Base-by-base conservation (phyloP, 1,140 invertebrate genomes). In the Brachionus rotundiformis region DNA sequence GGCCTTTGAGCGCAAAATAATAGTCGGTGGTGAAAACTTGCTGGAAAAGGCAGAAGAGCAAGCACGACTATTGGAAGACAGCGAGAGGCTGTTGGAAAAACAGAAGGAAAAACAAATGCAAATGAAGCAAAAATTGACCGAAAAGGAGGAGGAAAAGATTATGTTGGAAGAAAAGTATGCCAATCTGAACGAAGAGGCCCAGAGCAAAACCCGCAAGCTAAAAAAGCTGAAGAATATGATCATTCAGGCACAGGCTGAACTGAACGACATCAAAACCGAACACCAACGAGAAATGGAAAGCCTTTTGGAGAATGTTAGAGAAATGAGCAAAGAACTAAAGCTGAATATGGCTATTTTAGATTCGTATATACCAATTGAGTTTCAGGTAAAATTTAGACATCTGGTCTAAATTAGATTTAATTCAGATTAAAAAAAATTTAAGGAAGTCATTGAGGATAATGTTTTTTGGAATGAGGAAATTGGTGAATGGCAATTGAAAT, bases 401-500 rank as follows among this genome's bases (percentile, higher is more conserved):
- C n/a, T n/a, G n/a, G n/a, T n/a, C n/a, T n/a, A n/a, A n/a, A n/a
- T n/a, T n/a, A n/a, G n/a, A n/a, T n/a, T n/a, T n/a, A n/a, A n/a
- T n/a, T n/a, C n/a, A n/a, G n/a, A n/a, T 49, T 75, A 7, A 19
- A 44, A 39, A 27, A 27, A 27, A 65, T 83, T 84, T 10, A 85
- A 94, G 91, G 92, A 92, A 79, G 90, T 95, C 86, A 94, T 97
- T 81, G 93, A 95, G 85, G 90, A 93, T 84, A 94, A 96, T 86
- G 94, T 95, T 13, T 92, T 93, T 84, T 98, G 95, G 95, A 98
- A 98, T 89, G 95, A 98, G 88, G 95, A 98, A 84, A 95, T 96
- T 63, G 96, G 95, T 16, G 96, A 99, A 87, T 99, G 96, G 94
- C 95, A 98, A 87, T 90, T 98, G 10, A 94, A 94, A 86, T 98